Conservation (phyloP, 2,888 invertebrate genomes). For the Arctia plantaginis region DNA sequence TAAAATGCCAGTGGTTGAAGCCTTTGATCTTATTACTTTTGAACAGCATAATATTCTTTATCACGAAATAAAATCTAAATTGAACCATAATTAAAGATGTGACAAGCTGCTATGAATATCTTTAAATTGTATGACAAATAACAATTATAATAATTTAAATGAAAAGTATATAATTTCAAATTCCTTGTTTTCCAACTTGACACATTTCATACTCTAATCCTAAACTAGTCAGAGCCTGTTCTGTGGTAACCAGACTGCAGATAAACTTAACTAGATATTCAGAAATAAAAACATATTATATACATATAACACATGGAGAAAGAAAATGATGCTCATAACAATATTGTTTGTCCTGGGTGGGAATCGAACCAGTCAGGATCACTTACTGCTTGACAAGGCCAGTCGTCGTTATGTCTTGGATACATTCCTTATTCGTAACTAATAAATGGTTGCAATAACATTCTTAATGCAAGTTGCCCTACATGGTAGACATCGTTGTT, state of each 20-base stretch:
- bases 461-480: conserved; percentile 45
- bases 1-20: conserved; percentile 18
- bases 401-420: not conserved
- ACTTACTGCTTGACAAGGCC: not conserved
- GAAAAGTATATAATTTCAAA: no score
- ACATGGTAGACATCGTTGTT: conserved; percentile 38
- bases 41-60: not conserved
- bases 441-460: conserved; percentile 17
- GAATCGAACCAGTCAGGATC: not conserved
- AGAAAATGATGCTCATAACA: not conserved
- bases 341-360: not conserved
- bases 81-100: not conserved
- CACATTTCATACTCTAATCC: not conserved
- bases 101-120: not conserved
- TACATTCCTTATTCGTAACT: not conserved
- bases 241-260: not conserved
- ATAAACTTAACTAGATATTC: not conserved
- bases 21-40: conserved; percentile 1
- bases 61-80: not conserved
- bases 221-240: not conserved
- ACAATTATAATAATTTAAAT: not conserved
- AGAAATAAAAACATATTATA: no score
- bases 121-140: not conserved
- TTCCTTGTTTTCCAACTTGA: no score
- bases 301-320: not conserved